Evolutionary conservation across 2,888 invertebrate species (phyloP).

Genomic region (Cerastis leucographa): DNA sequence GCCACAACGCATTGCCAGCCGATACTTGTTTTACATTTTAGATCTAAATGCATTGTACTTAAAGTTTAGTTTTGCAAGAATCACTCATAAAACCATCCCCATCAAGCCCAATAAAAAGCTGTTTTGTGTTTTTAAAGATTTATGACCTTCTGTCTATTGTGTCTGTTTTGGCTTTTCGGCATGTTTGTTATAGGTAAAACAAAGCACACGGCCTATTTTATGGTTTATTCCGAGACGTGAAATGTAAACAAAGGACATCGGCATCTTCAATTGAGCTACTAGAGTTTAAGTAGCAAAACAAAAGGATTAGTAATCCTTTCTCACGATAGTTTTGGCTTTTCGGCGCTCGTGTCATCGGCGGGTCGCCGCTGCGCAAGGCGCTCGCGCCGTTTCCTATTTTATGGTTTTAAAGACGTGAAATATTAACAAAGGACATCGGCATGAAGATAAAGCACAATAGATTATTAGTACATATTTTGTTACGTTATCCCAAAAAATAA

Average conservation of each 20-base stretch:
- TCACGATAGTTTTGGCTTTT: conserved; percentile 11
- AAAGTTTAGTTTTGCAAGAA: conserved; percentile 15
- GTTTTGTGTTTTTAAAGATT: conserved; percentile 13
- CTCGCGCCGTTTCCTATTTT: conserved; percentile 6
- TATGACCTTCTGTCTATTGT: conserved; percentile 14
- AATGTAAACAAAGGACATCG: conserved; percentile 14
- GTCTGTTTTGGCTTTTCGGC: conserved; percentile 14
- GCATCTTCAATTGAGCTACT: conserved; percentile 15
- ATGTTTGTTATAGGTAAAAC: conserved; percentile 15
- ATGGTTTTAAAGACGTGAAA: conserved; percentile 1
- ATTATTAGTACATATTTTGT: too few relatives aligned
- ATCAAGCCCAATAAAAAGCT: conserved; percentile 15
- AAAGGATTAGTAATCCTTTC: conserved; percentile 14
- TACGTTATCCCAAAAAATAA: too few relatives aligned
- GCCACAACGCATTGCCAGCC: conserved; percentile 15
- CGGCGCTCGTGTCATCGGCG: conserved; percentile 10
- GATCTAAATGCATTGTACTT: conserved; percentile 15
- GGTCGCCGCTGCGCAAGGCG: conserved; percentile 15
- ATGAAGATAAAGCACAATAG: too few relatives aligned
- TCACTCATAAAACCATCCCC: conserved; percentile 15
- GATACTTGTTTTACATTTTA: conserved; percentile 15
- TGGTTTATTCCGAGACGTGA: conserved; percentile 15
- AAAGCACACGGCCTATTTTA: conserved; percentile 15
- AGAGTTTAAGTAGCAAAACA: conserved; percentile 14
- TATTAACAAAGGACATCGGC: neutral